These are phyloP conservation scores for Platycercus adscitus DNA, from an alignment of 2,113 vertebrate genomes.

Conservation along the genomic window DNA sequence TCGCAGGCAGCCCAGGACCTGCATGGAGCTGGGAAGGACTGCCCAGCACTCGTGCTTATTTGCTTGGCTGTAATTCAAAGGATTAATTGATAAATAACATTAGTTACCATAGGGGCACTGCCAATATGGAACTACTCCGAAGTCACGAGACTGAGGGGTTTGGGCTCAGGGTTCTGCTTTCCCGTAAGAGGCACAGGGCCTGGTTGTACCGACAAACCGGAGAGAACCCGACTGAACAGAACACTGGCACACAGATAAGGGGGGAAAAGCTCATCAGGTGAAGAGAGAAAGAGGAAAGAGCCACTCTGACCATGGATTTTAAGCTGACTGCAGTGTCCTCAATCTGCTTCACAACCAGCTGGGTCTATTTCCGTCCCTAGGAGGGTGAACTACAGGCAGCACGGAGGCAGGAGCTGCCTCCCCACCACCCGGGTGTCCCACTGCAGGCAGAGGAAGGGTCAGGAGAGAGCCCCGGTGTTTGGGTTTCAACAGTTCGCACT, in stretches of 20 bases:
- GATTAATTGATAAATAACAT: neutral
- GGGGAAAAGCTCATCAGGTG: neutral
- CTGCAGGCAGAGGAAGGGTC: neutral
- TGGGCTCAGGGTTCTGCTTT: neutral
- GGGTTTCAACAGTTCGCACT: neutral
- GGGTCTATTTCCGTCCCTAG: neutral
- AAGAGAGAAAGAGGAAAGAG: neutral
- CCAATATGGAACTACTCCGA: neutral
- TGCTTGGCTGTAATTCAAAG: neutral
- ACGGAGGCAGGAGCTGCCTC: neutral
- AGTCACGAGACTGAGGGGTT: neutral
- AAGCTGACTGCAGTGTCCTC: neutral
- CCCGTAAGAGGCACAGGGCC: accelerated
- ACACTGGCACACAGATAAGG: neutral
- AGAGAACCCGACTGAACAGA: neutral
- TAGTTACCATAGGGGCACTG: neutral
- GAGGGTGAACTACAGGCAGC: neutral
- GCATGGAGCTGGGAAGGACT: neutral
- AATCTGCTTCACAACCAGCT: accelerated
- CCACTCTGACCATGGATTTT: neutral
- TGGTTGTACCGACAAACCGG: accelerated
- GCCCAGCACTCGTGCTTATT: neutral
- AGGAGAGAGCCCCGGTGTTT: neutral
- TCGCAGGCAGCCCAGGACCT: neutral
- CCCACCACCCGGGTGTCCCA: accelerated